A percentile compares a stretch with the other conserved stretches of the same genome.
Evolutionary conservation across 1,140 invertebrate genomes (phyloP).

Genomic region (Drosophila carrolli): DNA sequence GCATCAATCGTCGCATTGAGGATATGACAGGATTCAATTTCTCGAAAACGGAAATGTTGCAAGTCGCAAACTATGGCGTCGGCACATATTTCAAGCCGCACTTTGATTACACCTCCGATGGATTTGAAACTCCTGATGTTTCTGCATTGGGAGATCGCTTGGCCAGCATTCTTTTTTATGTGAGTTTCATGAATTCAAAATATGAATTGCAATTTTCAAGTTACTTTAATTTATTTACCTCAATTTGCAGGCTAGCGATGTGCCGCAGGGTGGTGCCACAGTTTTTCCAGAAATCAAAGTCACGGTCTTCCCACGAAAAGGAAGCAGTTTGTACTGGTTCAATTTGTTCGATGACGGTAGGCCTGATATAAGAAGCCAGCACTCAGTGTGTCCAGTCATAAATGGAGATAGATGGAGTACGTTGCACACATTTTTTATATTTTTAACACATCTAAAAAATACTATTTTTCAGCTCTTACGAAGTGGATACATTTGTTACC

Average conservation of each 20-base stretch:
- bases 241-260: conserved; percentile 93
- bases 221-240: no score
- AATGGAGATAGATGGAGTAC: conserved; percentile 96
- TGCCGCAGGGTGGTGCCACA: conserved; percentile 96
- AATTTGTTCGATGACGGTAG: conserved; percentile 95
- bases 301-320: conserved; percentile 93
- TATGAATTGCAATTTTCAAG: no score
- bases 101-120: conserved; percentile 87
- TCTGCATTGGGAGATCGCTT: conserved; percentile 42
- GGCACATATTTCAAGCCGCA: conserved; percentile 87
- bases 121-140: conserved; percentile 13
- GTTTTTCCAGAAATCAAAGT: conserved; percentile 95
- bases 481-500: conserved; percentile 44
- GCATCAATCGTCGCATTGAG: conserved; percentile 89
- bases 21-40: conserved; percentile 89
- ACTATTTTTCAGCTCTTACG: conserved; percentile 39
- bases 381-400: conserved; percentile 98
- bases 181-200: conserved; percentile 12
- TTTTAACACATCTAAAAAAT: not conserved
- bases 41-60: conserved; percentile 85
- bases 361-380: conserved; percentile 95
- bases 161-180: conserved; percentile 53
- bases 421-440: not conserved
- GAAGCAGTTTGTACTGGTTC: conserved; percentile 96
- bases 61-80: conserved; percentile 88